phyloP scores from a whole-genome alignment of 2,797 vertebrate species.

The Pelobates cultripes region DNA sequence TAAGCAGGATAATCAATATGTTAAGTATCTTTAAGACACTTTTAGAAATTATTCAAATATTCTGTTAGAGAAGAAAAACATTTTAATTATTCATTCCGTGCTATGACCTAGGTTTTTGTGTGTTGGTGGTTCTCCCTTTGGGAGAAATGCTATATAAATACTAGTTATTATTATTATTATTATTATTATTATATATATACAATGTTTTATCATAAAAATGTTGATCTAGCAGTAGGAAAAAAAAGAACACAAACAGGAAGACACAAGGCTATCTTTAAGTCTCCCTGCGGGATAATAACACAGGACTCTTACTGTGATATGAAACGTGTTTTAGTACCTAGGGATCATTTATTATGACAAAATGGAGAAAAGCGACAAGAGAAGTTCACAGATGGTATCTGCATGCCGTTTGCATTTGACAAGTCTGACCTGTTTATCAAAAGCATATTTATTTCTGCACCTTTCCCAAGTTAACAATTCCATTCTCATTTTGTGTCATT shows the following conservation, averaged over 20 bases:
- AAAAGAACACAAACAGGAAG: constrained; percentile 1
- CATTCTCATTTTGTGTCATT: not conserved
- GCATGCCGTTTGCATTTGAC: not conserved
- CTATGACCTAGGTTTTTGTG: too few relatives aligned
- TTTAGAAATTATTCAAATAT: too few relatives aligned
- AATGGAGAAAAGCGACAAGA: not conserved
- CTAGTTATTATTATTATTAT: too few relatives aligned
- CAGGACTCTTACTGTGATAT: constrained; percentile 14
- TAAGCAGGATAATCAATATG: too few relatives aligned
- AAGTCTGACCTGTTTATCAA: constrained; percentile 13
- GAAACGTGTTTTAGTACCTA: constrained; percentile 4
- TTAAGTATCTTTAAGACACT: too few relatives aligned
- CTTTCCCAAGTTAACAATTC: not conserved
- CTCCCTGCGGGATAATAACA: not conserved
- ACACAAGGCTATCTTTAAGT: not conserved
- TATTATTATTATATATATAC: too few relatives aligned
- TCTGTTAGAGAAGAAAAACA: too few relatives aligned
- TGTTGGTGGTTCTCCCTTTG: too few relatives aligned
- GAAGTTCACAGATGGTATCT: not conserved
- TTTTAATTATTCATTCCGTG: too few relatives aligned
- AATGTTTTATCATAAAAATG: constrained; percentile 9
- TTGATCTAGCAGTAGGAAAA: not conserved
- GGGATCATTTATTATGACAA: constrained; percentile 29
- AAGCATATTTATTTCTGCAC: not conserved
- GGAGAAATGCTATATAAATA: too few relatives aligned